Evolutionary conservation across 1,140 invertebrate species (phyloP).

Genomic region (Meloidogyne floridensis): DNA sequence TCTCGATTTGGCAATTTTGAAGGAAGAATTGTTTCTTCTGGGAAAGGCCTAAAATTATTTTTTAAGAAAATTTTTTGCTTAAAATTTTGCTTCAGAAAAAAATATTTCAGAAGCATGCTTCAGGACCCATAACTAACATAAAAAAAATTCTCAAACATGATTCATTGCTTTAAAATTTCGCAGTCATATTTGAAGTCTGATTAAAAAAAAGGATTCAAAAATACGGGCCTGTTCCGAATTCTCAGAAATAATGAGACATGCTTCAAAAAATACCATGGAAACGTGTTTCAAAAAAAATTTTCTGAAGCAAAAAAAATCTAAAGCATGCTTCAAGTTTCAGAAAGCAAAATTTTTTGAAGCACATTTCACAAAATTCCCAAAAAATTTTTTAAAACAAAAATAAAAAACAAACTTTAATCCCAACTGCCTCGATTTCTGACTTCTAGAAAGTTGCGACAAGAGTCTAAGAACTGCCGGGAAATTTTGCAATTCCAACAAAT

Average conservation of each 20-base stretch:
- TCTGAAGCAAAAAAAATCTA: no score
- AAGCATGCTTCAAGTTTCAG: no score
- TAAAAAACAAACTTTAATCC: slow-evolving; percentile 38
- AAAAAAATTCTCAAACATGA: no score
- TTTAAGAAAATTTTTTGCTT: no score
- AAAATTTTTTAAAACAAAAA: not conserved
- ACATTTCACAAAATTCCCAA: not conserved
- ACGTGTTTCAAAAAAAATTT: no score
- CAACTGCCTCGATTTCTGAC: slow-evolving; percentile 19
- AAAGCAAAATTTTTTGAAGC: not conserved
- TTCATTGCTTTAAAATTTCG: no score
- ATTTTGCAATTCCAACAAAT: slow-evolving; percentile 49
- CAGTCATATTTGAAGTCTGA: no score
- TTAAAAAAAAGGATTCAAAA: no score
- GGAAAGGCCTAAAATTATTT: slow-evolving; percentile 31
- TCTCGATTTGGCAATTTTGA: not conserved
- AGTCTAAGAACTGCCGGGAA: slow-evolving; percentile 43
- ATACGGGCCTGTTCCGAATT: no score
- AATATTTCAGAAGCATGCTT: not conserved
- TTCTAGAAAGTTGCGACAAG: slow-evolving; percentile 42
- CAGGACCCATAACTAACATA: no score
- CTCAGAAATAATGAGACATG: no score
- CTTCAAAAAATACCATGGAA: no score
- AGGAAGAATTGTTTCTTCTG: slow-evolving; percentile 24
- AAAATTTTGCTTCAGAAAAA: not conserved